A percentile compares a stretch with the other conserved stretches of the same genome.
Evolutionary conservation across 2,797 vertebrate genomes (phyloP).

Genomic region (Mormyrus proboscirostris): DNA sequence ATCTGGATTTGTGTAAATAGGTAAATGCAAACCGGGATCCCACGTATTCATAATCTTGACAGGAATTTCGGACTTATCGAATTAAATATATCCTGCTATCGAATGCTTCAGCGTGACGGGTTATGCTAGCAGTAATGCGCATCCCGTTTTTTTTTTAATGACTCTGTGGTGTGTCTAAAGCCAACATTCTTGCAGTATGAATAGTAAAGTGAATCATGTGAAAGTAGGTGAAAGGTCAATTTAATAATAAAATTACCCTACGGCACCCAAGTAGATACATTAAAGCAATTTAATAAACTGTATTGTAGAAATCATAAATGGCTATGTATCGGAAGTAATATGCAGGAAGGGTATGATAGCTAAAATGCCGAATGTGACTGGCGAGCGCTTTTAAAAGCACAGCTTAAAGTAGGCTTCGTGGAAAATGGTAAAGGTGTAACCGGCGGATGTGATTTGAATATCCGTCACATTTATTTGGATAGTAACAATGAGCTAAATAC

Average conservation of each 20-base stretch:
- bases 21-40: background rate
- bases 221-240: conserved; percentile 71
- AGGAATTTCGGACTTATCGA: background rate
- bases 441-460: background rate
- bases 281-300: background rate
- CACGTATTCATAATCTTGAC: background rate
- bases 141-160: conserved; percentile 15
- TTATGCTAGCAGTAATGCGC: background rate
- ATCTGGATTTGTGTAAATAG: background rate
- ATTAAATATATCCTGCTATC: background rate
- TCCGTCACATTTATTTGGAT: background rate
- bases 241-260: conserved; percentile 16
- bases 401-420: background rate
- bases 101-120: background rate
- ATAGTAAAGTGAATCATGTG: conserved; percentile 52
- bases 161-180: conserved; percentile 52
- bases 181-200: conserved; percentile 63
- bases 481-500: background rate
- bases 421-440: background rate
- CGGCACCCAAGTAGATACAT: background rate
- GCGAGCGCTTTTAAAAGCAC: background rate
- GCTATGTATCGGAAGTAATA: background rate
- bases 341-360: background rate
- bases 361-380: background rate
- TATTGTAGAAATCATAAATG: background rate